Base-by-base conservation (phyloP, 2,797 vertebrate genomes). In the Labeo calbasu region DNA sequence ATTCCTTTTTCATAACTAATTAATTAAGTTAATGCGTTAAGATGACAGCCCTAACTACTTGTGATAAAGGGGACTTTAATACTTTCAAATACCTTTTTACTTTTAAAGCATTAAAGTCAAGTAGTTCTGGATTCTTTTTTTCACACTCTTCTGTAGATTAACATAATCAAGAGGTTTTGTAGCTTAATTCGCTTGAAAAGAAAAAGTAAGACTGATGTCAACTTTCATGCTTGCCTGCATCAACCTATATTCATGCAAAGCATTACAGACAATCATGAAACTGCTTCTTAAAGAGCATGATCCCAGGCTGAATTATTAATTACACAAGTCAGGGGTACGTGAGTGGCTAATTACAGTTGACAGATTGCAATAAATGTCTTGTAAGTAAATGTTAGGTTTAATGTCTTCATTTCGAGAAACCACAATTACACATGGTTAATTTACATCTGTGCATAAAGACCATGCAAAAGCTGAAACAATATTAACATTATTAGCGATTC, bases 341-440 rank as follows among this genome's bases (percentile, higher is more conserved):
- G 87, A 92, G 91, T 91, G 89, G 89, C 90, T 93, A 93, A 94
- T 93, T 93, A 93, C 91, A 92, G 90, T 91, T 93, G 92, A 92
- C 92, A 93, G 92, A 90, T 91, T 90, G 89, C 90, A 84, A 90
- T 87, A 88, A 86, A 87, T 84, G 73, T 92, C 91, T 89, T 85
- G 72, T 88, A 53, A 69, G 88, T 90, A 92, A 94, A 91, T 92
- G 91, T 92, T 88, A 90, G 92, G 90, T 93, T 88, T 91, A 89
- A 93, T 89, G 87, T 86, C 83, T 81, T 87, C 61, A 82, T 86
- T 84, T 84, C 14, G 69, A 88, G 87, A 93, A 89, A 91, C 89
- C 89, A 89, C 89, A 94, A 94, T 94, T 93, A 94, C 88, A 89
- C 84, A 88, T 85, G 89, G 90, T 90, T 92, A 81, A 88, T 93